Conservation (phyloP, 2,113 vertebrate species). For the Gulo gulo region DNA sequence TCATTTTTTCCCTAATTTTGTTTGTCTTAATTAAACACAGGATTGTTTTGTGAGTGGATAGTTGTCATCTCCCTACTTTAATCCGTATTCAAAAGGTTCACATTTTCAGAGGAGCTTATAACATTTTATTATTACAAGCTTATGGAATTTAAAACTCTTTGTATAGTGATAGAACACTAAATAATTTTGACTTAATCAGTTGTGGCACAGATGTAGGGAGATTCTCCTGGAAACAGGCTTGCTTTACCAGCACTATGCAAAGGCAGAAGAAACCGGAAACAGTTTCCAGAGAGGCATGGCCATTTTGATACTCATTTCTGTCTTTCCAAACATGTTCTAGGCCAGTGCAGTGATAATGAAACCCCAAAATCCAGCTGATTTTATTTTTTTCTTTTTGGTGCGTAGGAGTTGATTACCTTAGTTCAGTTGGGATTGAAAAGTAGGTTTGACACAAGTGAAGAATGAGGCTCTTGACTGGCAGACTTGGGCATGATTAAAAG, state of each 20-base stretch:
- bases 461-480: background rate
- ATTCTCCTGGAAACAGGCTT: background rate
- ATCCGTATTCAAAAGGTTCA: background rate
- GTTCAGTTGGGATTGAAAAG: background rate
- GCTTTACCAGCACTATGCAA: background rate
- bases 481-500: background rate
- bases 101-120: background rate
- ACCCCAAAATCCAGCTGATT: background rate
- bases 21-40: conserved; percentile 21
- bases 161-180: background rate
- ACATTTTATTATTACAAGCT: background rate
- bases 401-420: background rate
- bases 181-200: background rate
- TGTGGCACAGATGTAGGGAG: background rate
- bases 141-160: conserved; percentile 7
- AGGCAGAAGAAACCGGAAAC: background rate
- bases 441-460: background rate
- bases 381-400: background rate
- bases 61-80: background rate
- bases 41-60: background rate
- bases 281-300: background rate
- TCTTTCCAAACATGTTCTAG: background rate
- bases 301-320: background rate
- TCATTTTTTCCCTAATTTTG: background rate
- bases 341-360: background rate